Base-by-base conservation (phyloP, 2,113 vertebrate genomes). In the Halcyon senegalensis region DNA sequence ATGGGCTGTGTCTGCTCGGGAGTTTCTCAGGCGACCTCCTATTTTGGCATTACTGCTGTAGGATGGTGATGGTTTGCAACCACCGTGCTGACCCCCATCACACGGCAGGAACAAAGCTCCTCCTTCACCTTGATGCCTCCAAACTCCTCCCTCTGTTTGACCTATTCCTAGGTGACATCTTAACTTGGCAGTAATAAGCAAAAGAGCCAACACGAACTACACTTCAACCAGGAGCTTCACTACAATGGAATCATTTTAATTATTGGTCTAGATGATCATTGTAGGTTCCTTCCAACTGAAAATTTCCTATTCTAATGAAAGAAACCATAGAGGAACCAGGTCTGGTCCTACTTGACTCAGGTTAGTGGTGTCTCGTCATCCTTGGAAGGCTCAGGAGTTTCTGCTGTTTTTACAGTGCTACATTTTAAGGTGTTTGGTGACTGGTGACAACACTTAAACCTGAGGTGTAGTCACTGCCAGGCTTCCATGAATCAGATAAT, bases 41-140 rank as follows among this genome's bases (percentile, higher is more conserved):
- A 16, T 35, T 74, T 19, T 1, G 1, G 30, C 24, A 4, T 43
- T 16, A 2, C 27, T 0, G 3, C 69, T 44, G 16, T 2, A 53
- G 69, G 31, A 5, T 62, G 50, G 50, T 16, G 58, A 4, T 10
- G 23, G 43, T 43, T 83, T 85, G 35, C 37, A 68, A 21, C 13
- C 76, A 33, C 15, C 0, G 0, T n/a, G 46, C 80, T 68, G 53
- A 62, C 6, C 33, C 27, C 41, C 66, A 72, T 8, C 73, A 20
- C 46, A 5, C 3, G 28, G 20, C 59, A 76, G 76, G 56, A 84
- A 43, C 5, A 67, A 53, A 86, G 15, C 12, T 70, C 37, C 33
- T 37, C 37, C 56, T 78, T 41, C 41, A 25, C 16, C 23, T 66
- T 27, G 37, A 51, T 55, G 60, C 19, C 31, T 60, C 73, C 64